These are phyloP conservation scores for Mus spicilegus DNA, from an alignment of 2,113 vertebrate species.

Conservation along the genomic window DNA sequence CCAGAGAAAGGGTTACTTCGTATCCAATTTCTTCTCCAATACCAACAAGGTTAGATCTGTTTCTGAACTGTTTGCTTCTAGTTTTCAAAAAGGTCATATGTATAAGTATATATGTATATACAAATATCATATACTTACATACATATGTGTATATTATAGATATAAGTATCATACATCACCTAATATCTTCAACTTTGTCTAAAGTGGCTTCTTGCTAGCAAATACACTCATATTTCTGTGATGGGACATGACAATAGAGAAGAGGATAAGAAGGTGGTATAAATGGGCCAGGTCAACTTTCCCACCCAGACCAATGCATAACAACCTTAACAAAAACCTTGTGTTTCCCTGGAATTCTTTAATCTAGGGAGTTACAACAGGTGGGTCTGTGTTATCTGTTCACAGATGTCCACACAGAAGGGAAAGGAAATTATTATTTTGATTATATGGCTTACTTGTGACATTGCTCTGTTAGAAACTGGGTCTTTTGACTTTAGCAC, in stretches of 20 bases:
- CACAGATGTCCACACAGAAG: neutral
- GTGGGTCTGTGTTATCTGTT: neutral
- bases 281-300: neutral
- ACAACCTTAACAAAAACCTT: neutral
- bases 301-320: neutral
- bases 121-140: too few species aligned
- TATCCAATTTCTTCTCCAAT: neutral
- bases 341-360: neutral
- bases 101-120: too few species aligned
- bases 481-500: neutral
- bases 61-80: constrained; percentile 12
- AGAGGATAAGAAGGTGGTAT: neutral
- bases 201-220: neutral
- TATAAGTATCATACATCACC: neutral
- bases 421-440: neutral
- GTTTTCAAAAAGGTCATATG: neutral
- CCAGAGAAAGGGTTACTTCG: neutral
- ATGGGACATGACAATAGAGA: neutral
- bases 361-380: neutral
- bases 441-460: neutral
- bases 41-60: neutral
- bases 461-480: neutral
- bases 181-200: too few species aligned
- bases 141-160: too few species aligned
- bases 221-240: neutral